Evolutionary conservation across 2,888 invertebrate genomes (phyloP).

Genomic region (Sinhomidia bicolor): DNA sequence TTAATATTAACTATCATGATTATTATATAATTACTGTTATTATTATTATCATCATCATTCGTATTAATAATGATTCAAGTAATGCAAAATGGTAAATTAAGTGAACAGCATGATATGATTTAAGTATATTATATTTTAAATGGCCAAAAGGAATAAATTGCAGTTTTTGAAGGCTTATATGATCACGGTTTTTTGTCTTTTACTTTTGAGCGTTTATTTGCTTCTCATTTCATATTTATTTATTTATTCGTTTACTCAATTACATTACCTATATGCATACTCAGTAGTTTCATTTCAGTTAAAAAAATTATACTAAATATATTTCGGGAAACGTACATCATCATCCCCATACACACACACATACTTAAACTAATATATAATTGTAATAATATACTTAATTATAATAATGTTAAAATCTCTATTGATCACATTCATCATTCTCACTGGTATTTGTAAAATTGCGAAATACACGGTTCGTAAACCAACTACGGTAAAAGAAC

Average conservation of each 20-base stretch:
- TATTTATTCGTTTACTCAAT: background rate
- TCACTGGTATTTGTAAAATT: constrained; percentile 57
- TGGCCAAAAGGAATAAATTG: constrained; percentile 71
- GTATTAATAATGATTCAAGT: constrained; percentile 52
- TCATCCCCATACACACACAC: background rate
- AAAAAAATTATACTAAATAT: constrained; percentile 50
- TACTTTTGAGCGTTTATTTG: constrained; percentile 32
- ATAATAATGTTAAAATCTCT: constrained; percentile 23
- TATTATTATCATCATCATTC: background rate
- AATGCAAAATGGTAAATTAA: constrained; percentile 64
- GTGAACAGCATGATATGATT: constrained; percentile 26
- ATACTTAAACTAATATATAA: background rate
- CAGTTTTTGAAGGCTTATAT: constrained; percentile 67
- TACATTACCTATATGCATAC: background rate
- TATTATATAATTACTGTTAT: constrained; percentile 16
- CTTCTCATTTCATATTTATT: constrained; percentile 29
- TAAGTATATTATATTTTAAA: constrained; percentile 68
- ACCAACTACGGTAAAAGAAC: background rate
- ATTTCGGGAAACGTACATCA: background rate
- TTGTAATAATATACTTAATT: background rate
- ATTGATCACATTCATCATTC: constrained; percentile 55
- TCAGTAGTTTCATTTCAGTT: background rate
- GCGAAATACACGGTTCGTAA: background rate
- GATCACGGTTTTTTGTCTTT: constrained; percentile 37
- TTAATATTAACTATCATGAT: background rate